A percentile compares a stretch with the other conserved stretches of the same genome.
These are phyloP conservation scores for Collichthys lucidus DNA, from an alignment of 2,113 vertebrate species.

Conservation along the genomic window DNA sequence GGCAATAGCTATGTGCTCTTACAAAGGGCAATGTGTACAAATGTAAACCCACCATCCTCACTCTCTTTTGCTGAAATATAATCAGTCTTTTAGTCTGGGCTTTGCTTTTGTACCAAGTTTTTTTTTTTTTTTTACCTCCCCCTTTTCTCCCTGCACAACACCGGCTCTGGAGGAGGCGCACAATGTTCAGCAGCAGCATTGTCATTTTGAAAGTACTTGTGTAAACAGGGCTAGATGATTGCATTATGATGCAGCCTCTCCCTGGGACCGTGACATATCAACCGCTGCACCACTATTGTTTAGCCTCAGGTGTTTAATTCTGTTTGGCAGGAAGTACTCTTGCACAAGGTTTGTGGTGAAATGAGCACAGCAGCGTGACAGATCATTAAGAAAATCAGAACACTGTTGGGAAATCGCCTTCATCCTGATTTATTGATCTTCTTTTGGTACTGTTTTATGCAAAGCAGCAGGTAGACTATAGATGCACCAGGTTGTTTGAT, in stretches of 20 bases:
- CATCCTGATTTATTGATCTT: slow-evolving; percentile 28
- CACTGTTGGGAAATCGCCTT: slow-evolving; percentile 64
- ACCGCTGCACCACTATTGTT: slow-evolving; percentile 63
- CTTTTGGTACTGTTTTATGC: slow-evolving; percentile 10
- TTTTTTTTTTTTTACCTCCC: slow-evolving; percentile 16
- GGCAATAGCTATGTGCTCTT: slow-evolving; percentile 69
- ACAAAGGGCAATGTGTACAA: slow-evolving; percentile 84
- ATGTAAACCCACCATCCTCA: slow-evolving; percentile 64
- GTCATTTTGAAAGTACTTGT: slow-evolving; percentile 73
- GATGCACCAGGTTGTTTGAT: not conserved
- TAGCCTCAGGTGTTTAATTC: slow-evolving; percentile 78
- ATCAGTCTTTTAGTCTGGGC: slow-evolving; percentile 73
- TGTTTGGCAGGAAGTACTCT: slow-evolving; percentile 69
- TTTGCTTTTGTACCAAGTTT: slow-evolving; percentile 65
- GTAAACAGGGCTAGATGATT: slow-evolving; percentile 76
- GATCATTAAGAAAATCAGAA: slow-evolving; percentile 48
- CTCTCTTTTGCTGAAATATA: slow-evolving; percentile 69
- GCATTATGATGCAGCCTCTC: slow-evolving; percentile 69
- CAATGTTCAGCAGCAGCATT: slow-evolving; percentile 68
- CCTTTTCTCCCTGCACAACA: slow-evolving; percentile 40
- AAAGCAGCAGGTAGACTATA: slow-evolving; percentile 13
- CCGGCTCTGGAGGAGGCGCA: slow-evolving; percentile 64
- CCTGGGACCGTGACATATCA: slow-evolving; percentile 67
- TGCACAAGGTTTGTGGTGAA: slow-evolving; percentile 70
- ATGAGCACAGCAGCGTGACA: slow-evolving; percentile 49